Conservation (phyloP, 2,797 vertebrate species). For the Microhierax caerulescens region DNA sequence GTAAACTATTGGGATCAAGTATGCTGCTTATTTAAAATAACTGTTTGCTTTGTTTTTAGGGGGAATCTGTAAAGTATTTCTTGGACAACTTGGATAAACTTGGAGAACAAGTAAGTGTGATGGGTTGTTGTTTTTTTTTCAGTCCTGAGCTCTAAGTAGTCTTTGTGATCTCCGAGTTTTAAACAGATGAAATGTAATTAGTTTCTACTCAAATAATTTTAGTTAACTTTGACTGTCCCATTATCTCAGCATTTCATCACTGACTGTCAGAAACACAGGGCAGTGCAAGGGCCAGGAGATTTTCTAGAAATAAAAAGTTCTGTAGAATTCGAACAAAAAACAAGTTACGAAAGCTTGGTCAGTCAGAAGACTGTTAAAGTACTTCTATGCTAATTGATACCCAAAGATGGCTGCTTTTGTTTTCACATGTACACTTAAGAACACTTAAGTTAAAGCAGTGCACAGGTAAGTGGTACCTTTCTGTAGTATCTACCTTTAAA, state of each 20-base stretch:
- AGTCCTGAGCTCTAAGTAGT: neutral
- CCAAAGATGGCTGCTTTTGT: neutral
- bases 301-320: neutral
- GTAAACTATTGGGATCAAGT: conserved; percentile 15
- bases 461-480: neutral
- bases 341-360: neutral
- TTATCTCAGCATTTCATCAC: conserved; percentile 1
- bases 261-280: neutral
- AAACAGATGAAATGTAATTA: neutral
- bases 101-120: conserved; percentile 86
- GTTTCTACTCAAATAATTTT: neutral
- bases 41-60: conserved; percentile 77
- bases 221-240: neutral
- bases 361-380: neutral
- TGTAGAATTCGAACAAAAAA: neutral
- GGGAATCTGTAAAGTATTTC: conserved; percentile 99
- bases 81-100: conserved; percentile 99
- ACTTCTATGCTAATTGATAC: neutral
- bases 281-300: neutral
- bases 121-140: conserved; percentile 1
- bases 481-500: neutral
- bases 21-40: conserved; percentile 34
- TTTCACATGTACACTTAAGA: neutral
- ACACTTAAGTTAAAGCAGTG: neutral
- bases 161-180: neutral